A percentile compares a stretch with the other conserved stretches of the same genome.
Evolutionary conservation across 1,140 invertebrate species (phyloP).

Genomic region (Macrobrachium nipponense): DNA sequence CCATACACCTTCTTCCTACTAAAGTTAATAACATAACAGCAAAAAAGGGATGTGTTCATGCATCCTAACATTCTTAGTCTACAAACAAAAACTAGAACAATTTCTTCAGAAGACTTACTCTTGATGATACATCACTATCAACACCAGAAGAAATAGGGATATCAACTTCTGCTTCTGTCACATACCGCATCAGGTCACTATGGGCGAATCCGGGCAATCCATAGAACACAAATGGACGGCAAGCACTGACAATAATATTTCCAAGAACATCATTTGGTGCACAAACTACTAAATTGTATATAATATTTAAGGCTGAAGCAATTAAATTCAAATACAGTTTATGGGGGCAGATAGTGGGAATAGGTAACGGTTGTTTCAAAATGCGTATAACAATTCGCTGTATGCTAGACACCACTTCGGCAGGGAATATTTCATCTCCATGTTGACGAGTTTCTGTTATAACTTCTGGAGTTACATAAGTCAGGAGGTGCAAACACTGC

Average conservation of each 20-base stretch:
- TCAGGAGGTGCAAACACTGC: slow-evolving; percentile 49
- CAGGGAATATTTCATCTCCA: slow-evolving; percentile 42
- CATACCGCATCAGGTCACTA: slow-evolving; percentile 24
- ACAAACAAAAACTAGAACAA: neutral
- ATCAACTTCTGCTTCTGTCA: slow-evolving; percentile 11
- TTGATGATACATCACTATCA: slow-evolving; percentile 41
- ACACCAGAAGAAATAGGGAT: slow-evolving; percentile 36
- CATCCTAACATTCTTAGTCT: neutral
- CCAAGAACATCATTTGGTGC: slow-evolving; percentile 49
- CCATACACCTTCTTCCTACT: no score
- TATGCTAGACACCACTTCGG: slow-evolving; percentile 42
- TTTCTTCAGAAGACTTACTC: slow-evolving; percentile 20
- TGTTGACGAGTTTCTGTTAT: slow-evolving; percentile 40
- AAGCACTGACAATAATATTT: slow-evolving; percentile 47
- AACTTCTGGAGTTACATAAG: slow-evolving; percentile 42
- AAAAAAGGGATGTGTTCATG: neutral
- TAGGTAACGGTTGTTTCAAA: slow-evolving; percentile 20
- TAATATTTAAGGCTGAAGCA: slow-evolving; percentile 39
- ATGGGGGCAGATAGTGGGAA: slow-evolving; percentile 22
- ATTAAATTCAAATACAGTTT: slow-evolving; percentile 35
- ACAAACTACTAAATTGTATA: slow-evolving; percentile 52
- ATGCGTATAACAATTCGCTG: slow-evolving; percentile 44
- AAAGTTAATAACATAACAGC: no score
- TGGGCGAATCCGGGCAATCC: slow-evolving; percentile 47
- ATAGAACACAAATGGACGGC: slow-evolving; percentile 47